Base-by-base conservation (phyloP, 1,140 invertebrate genomes). In the Pseudoatta argentina region DNA sequence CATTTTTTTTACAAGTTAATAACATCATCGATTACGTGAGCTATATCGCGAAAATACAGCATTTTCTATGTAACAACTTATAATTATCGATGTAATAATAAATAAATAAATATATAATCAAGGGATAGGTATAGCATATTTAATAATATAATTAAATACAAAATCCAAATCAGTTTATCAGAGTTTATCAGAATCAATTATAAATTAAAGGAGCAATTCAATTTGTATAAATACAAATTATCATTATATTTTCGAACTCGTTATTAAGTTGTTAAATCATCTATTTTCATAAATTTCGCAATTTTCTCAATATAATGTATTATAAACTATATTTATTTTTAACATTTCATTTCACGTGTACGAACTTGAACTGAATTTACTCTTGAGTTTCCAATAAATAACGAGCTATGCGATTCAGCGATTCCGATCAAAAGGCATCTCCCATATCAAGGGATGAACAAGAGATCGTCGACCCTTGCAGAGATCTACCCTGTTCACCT, bases 381-480 rank as follows among this genome's bases (percentile, higher is more conserved):
- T 27, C 16, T 7, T 5, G 34, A 57, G 5, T 72, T 81, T 71
- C 16, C 51, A 27, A 77, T 63, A 77, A 64, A 81, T 71, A 69
- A 27, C 30, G 10, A 44, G 30, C 18, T 44, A 39, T 8, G 16
- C 16, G 21, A 63, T 59, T 81, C 44, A 55, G 14, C 30, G 48
- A 30, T 39, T 39, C 16, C 64, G 51, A 81, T 81, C 51, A 61
- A 61, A 71, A 81, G 30, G 30, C 16, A n/a, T 71, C 6, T 72
- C 21, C 34, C 18, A 64, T 61, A 57, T 71, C n/a, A 69, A 83
- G 18, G 27, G n/a, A 21, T 48, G 2, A 55, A 59, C 21, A 44
- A n/a, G 55, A 61, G 87, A 75, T 73, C 87, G 59, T 88, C 66
- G 87, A 88, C 88, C 88, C 27, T n/a, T 59, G 44, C 21, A 69